Conservation (phyloP, 2,888 invertebrate genomes). For the Meliscaeva auricollis region DNA sequence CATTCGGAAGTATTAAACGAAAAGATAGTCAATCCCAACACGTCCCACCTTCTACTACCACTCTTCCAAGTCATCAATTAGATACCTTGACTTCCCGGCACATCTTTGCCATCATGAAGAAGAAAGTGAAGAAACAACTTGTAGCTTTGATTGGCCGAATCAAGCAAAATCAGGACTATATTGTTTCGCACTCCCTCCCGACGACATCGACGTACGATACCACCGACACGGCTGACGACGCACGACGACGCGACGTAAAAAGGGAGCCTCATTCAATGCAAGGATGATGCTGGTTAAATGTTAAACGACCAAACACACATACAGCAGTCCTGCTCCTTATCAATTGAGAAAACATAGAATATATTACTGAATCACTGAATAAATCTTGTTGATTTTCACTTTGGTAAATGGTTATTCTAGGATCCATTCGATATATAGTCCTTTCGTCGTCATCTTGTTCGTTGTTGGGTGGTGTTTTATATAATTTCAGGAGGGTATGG, state of each 20-base stretch:
- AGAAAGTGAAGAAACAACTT: slow-evolving; percentile 61
- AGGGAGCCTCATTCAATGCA: slow-evolving; percentile 23
- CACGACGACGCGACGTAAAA: neutral
- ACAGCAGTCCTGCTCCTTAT: slow-evolving; percentile 30
- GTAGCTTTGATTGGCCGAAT: slow-evolving; percentile 84
- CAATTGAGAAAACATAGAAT: slow-evolving; percentile 57
- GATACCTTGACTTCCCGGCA: slow-evolving; percentile 56
- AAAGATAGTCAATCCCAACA: slow-evolving; percentile 35
- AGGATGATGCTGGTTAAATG: slow-evolving; percentile 60
- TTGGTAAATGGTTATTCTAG: slow-evolving; percentile 74
- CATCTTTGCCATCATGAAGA: slow-evolving; percentile 41
- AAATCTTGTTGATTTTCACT: slow-evolving; percentile 75
- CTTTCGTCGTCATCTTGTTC: slow-evolving; percentile 47
- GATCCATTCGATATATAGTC: slow-evolving; percentile 63
- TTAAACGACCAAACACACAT: slow-evolving; percentile 28
- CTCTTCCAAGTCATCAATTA: slow-evolving; percentile 68
- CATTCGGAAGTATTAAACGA: slow-evolving; percentile 69
- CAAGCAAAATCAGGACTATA: slow-evolving; percentile 82
- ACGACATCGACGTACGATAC: neutral
- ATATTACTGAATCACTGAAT: slow-evolving; percentile 74
- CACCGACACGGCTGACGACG: slow-evolving; percentile 27
- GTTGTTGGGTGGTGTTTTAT: slow-evolving; percentile 39
- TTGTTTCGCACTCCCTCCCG: slow-evolving; percentile 72
- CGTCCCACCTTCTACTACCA: too few relatives aligned
- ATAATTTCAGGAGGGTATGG: slow-evolving; percentile 30